phyloP scores from a whole-genome alignment of 2,797 vertebrate genomes.

The Morus bassanus region DNA sequence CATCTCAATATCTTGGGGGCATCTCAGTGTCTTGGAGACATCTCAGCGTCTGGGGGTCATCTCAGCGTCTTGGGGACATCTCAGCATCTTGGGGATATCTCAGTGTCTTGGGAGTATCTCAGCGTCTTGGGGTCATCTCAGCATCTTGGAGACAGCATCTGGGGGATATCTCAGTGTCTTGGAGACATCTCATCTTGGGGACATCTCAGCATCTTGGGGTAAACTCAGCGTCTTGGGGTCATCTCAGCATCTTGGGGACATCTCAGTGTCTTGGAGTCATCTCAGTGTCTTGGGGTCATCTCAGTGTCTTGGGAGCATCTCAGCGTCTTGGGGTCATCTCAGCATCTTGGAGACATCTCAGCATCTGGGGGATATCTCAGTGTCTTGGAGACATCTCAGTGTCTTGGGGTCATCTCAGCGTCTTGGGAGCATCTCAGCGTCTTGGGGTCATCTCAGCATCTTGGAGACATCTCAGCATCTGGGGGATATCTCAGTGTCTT shows the following conservation, averaged over 20 bases:
- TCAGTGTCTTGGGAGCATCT: neutral
- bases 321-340: rapidly evolving
- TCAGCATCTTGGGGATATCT: rapidly evolving
- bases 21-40: neutral
- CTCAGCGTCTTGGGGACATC: neutral
- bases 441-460: neutral
- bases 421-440: too few species aligned
- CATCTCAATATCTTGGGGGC: neutral
- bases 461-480: neutral
- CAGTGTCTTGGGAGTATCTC: rapidly evolving
- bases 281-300: rapidly evolving
- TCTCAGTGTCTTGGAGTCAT: too few species aligned
- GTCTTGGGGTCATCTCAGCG: rapidly evolving
- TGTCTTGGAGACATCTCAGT: rapidly evolving
- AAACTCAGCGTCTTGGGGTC: too few species aligned
- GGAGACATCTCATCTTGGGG: neutral
- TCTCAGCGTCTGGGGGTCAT: neutral
- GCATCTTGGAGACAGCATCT: too few species aligned
- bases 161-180: neutral
- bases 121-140: rapidly evolving
- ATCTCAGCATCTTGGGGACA: neutral
- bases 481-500: neutral
- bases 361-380: rapidly evolving
- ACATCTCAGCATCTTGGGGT: neutral
- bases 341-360: neutral